Evolutionary conservation across 2,113 vertebrate species (phyloP), one percentile per base, ranked within the genome.

Genomic region (Lanius ludovicianus): DNA sequence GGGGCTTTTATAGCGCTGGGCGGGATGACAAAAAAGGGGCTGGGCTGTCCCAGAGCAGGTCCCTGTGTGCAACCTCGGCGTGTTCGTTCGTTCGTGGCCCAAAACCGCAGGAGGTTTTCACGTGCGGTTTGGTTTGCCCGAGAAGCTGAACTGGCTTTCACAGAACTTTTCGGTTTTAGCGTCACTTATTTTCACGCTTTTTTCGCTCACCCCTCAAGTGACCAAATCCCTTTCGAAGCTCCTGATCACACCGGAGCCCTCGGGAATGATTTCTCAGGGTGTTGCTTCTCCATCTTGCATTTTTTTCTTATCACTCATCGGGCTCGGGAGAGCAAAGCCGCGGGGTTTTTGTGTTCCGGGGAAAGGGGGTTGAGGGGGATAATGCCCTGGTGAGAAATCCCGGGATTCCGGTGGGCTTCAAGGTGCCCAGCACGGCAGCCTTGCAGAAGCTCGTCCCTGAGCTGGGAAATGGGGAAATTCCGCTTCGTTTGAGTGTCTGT

Each of bases 251-350:
- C 4, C 4, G 53, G n/a, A 30, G 7, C 42, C 4, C 1, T 6
- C 21, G 4, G 19, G 41, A 56, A 46, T 44, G 13, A 3, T 25
- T 21, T 22, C 3, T 31, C 41, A 2, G 24, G 7, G 31, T n/a
- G 27, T 11, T 5, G 10, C 44, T 78, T n/a, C 31, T 20, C 33
- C 7, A 2, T 13, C 10, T 50, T 22, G 15, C 71, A 33, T 70
- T 60, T 39, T 59, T 73, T 27, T 6, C 39, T 35, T 20, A 15
- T 55, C 25, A 10, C 13, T 9, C 56, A 67, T 14, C 5, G 13
- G 1, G 2, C 7, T 12, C 5, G 4, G 8, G 28, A 0, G 5
- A 67, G 69, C 3, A 11, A n/a, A 62, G 4, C 4, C 31, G 13
- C 6, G 15, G 5, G 4, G 2, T 6, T 39, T 47, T 22, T 23